phyloP scores from a whole-genome alignment of 2,113 vertebrate genomes.

The Pangasianodon gigas region DNA sequence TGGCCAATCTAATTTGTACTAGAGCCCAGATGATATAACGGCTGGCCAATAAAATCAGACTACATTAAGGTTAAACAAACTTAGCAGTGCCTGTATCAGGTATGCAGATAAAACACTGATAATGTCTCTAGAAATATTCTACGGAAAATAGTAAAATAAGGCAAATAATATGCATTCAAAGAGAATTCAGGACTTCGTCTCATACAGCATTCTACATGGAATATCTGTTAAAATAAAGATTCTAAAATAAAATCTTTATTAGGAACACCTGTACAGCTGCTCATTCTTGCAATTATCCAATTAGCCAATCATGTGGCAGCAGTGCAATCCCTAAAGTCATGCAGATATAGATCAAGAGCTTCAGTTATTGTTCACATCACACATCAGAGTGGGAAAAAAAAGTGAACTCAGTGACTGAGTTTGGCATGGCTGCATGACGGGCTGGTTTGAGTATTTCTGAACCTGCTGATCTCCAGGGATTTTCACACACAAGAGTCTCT shows the following conservation, averaged over 20 bases:
- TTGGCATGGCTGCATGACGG: neutral
- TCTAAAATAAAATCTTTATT: neutral
- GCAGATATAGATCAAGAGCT: neutral
- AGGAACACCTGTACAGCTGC: neutral
- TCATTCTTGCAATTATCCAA: neutral
- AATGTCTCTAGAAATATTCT: neutral
- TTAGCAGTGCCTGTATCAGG: neutral
- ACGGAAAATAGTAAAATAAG: no score
- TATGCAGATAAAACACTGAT: neutral
- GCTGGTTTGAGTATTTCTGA: neutral
- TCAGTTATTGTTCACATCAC: neutral
- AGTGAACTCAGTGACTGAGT: neutral
- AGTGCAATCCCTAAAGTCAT: neutral
- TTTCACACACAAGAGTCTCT: neutral
- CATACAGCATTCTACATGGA: neutral
- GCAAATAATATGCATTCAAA: neutral
- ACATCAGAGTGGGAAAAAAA: neutral
- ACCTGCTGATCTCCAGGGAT: neutral
- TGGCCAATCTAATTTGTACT: neutral
- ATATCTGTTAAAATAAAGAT: neutral
- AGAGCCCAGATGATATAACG: neutral
- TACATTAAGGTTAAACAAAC: neutral
- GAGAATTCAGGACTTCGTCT: neutral
- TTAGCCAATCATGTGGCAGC: neutral
- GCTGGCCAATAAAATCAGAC: neutral